These are phyloP conservation scores for Cataglyphis albicans DNA, from an alignment of 2,888 invertebrate species.

Conservation along the genomic window DNA sequence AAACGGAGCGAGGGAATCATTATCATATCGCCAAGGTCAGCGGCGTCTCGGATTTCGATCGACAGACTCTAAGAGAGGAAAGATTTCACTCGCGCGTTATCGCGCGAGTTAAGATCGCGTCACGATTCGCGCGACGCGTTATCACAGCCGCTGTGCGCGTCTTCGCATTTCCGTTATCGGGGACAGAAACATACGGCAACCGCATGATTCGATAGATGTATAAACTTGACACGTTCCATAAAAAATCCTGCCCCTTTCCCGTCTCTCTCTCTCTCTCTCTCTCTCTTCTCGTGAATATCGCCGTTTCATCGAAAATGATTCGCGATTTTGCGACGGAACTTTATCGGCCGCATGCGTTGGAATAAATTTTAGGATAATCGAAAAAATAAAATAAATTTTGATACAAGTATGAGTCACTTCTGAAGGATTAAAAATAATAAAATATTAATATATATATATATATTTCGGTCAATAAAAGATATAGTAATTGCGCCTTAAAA, in stretches of 20 bases:
- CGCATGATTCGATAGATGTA: conserved; percentile 10
- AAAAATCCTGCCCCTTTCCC: not conserved
- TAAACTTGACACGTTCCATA: not conserved
- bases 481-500: not conserved
- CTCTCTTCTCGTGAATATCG: not conserved
- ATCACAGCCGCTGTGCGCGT: not conserved
- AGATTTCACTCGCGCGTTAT: conserved; percentile 22
- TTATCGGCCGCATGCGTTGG: not conserved
- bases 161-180: conserved; percentile 29
- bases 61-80: not conserved
- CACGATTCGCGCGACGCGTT: conserved; percentile 3
- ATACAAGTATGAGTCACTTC: not conserved
- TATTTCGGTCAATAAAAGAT: not conserved
- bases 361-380: not conserved
- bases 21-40: conserved; percentile 39
- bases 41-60: not conserved
- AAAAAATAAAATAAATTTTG: not conserved
- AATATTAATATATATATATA: too few relatives aligned
- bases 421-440: not conserved
- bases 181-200: not conserved
- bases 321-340: not conserved
- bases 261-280: too few relatives aligned
- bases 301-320: not conserved
- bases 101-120: not conserved
- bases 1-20: conserved; percentile 15